A percentile compares a stretch with the other conserved stretches of the same genome.
phyloP scores from a whole-genome alignment of 2,113 vertebrate species.

The Sphaerodactylus townsendi region DNA sequence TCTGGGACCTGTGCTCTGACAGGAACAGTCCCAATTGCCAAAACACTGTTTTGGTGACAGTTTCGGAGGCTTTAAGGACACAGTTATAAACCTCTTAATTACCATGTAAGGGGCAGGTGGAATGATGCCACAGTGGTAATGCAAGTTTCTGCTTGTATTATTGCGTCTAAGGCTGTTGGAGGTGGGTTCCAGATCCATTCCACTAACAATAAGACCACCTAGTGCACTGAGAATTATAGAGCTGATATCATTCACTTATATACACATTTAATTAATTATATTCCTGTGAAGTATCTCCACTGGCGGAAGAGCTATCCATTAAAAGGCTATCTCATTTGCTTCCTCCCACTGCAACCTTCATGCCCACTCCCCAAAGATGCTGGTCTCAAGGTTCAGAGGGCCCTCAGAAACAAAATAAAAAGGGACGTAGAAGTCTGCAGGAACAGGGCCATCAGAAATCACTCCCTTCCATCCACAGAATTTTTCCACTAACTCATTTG shows the following conservation, averaged over 20 bases:
- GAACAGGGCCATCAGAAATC: too few relatives aligned
- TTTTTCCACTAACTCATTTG: too few relatives aligned
- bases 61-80: background rate
- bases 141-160: background rate
- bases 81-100: background rate
- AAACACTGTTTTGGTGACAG: background rate
- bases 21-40: background rate
- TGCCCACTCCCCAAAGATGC: too few relatives aligned
- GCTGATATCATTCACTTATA: background rate
- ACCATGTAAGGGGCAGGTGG: background rate
- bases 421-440: too few relatives aligned
- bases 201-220: background rate
- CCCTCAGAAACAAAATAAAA: too few relatives aligned
- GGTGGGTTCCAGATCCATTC: too few relatives aligned
- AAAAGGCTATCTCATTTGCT: too few relatives aligned
- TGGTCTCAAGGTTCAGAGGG: too few relatives aligned
- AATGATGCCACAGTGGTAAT: background rate
- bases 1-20: background rate
- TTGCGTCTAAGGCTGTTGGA: background rate
- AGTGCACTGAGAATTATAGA: background rate
- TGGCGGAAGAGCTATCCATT: background rate
- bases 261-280: background rate
- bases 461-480: too few relatives aligned
- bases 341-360: too few relatives aligned
- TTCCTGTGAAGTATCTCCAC: background rate